Evolutionary conservation across 2,797 vertebrate genomes (phyloP).

Genomic region (Acanthornis magna): DNA sequence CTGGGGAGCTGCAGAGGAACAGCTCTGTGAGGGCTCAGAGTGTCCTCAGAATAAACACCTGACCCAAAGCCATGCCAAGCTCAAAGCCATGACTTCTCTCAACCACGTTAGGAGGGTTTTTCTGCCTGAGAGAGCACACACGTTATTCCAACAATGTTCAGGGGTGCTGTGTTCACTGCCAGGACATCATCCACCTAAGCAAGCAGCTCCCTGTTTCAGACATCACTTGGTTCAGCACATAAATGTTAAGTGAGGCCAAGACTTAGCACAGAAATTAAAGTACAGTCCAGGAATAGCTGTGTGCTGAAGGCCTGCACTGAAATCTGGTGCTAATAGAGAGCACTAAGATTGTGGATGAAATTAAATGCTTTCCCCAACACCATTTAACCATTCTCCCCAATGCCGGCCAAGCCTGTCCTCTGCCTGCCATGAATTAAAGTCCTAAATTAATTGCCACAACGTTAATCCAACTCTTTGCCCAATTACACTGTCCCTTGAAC

Average conservation of each 20-base stretch:
- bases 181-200: not conserved
- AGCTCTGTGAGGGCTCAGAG: not conserved
- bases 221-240: not conserved
- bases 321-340: not conserved
- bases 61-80: not conserved
- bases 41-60: not conserved
- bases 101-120: not conserved
- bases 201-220: not conserved
- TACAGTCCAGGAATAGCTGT: not conserved
- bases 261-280: not conserved
- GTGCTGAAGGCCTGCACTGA: not conserved
- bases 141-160: not conserved
- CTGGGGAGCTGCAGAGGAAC: not conserved
- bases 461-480: not conserved
- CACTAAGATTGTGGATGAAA: not conserved
- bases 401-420: not conserved
- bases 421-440: not conserved
- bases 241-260: not conserved
- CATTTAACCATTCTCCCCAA: not conserved
- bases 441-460: not conserved
- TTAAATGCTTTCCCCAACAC: not conserved
- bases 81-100: not conserved
- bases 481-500: not conserved
- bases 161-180: not conserved
- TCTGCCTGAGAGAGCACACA: not conserved